Evolutionary conservation across 2,888 invertebrate species (phyloP).

Genomic region (Protonemura montana): DNA sequence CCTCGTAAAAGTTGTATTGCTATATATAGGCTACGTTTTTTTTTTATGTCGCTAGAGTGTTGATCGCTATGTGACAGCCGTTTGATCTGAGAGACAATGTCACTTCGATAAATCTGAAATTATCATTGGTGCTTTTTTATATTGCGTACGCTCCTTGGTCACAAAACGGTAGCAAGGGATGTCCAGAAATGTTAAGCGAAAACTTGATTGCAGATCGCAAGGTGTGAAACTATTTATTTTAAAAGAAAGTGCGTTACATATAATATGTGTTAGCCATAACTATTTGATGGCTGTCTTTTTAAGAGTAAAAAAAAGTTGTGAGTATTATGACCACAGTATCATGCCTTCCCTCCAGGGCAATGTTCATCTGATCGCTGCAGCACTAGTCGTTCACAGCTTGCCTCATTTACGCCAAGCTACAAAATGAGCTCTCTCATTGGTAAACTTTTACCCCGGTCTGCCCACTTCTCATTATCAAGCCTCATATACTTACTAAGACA

Average conservation of each 20-base stretch:
- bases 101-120: too few relatives aligned
- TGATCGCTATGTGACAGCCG: neutral
- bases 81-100: neutral
- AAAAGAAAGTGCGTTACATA: too few relatives aligned
- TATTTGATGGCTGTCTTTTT: neutral
- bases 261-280: too few relatives aligned
- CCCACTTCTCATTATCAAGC: neutral
- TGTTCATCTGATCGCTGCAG: neutral
- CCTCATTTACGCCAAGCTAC: neutral
- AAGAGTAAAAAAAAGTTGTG: neutral
- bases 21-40: neutral
- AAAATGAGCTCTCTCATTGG: neutral
- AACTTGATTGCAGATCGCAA: too few relatives aligned
- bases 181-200: too few relatives aligned
- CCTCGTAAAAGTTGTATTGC: neutral
- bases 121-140: too few relatives aligned
- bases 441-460: neutral
- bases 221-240: too few relatives aligned
- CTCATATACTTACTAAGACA: neutral
- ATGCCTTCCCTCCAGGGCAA: neutral
- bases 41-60: too few relatives aligned
- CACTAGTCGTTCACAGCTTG: neutral
- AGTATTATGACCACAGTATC: neutral
- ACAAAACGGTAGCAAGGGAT: too few relatives aligned
- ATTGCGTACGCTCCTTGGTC: too few relatives aligned